Base-by-base conservation (phyloP, 2,113 vertebrate species). In the Phrynosoma platyrhinos region DNA sequence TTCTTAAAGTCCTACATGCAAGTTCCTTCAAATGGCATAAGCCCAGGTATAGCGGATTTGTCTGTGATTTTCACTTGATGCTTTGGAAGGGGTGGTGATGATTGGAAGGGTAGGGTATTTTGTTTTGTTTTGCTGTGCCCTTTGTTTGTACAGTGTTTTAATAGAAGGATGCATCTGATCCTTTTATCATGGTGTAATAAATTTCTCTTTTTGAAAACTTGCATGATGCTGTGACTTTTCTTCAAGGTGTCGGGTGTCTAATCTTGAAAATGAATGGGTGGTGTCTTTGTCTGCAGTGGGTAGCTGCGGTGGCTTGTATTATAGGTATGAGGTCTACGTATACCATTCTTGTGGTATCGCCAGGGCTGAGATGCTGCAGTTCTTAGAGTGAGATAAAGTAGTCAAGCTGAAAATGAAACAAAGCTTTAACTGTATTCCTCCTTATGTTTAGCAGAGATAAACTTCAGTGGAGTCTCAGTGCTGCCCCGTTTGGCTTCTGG, bases 361-460 rank as follows among this genome's bases (percentile, higher is more conserved):
- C 91, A 90, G 93, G 86, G 91, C 94, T 95, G 94, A 95, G 92
- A 95, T 95, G 94, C 95, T 87, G 80, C 94, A 91, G 94, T 96
- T 97, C 95, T 96, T 91, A 0, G 92, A 74, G 0, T 87, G 91
- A 97, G 97, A 97, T 97, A 97, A 97, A 97, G 95, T 94, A 95
- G 93, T 96, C 94, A 94, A 91, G 94, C 95, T 94, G 93, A 95
- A 96, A 96, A 96, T 95, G 95, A 97, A 96, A 95, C 95, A 94
- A 97, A 93, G 96, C 96, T 91, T 95, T 93, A 92, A 90, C 95
- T 95, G 95, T 91, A 92, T 92, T 92, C 96, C 97, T 97, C 97
- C 97, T 97, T 95, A 96, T 98, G 98, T 98, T 98, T 94, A 93
- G 95, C 90, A 90, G 96, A 98, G 98, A 99, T 99, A 98, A 99